Evolutionary conservation across 2,888 invertebrate species (phyloP), one percentile per base, ranked within the genome.

Genomic region (Erebia epiphron): DNA sequence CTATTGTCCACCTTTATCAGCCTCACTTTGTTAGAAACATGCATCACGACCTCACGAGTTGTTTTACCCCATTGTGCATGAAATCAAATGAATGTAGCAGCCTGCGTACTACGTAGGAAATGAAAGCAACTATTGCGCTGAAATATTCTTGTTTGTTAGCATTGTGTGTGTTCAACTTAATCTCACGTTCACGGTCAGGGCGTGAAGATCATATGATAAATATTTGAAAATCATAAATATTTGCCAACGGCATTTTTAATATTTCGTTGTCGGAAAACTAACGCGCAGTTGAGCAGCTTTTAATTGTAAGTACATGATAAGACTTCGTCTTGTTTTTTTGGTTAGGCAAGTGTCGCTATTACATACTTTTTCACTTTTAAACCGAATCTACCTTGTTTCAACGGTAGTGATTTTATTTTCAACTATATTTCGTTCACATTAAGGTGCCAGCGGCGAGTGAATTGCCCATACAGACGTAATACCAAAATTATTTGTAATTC

Each of bases 11-110:
- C 35, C 69, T 68, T 73, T 73, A 69, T 69, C 62, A 57, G 52
- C 26, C 5, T 56, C 65, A 49, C 57, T 70, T 67, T 61, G 50
- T 52, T 61, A 62, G 52, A n/a, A n/a, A 52, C 66, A 68, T 69
- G 65, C 61, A 60, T 71, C 73, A 73, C 67, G 73, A 73, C 58
- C 67, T 73, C 73, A 71, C 73, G 73, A 73, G 63, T 64, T 67
- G 68, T 70, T 68, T 68, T 68, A 10, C 49, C 56, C 52, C 63
- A 18, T 73, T 67, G 57, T 66, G 5, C 46, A 35, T 43, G 16
- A 16, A 66, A 71, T 66, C 57, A 62, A 63, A 67, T 21, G 21
- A 21, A 46, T 14, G 49, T 49, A 61, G 43, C 13, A 10, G n/a
- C 0, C 16, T 41, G 11, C 52, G 18, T 35, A 54, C 10, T 21